phyloP scores from a whole-genome alignment of 1,140 invertebrate genomes.

The Heliconius hewitsoni region DNA sequence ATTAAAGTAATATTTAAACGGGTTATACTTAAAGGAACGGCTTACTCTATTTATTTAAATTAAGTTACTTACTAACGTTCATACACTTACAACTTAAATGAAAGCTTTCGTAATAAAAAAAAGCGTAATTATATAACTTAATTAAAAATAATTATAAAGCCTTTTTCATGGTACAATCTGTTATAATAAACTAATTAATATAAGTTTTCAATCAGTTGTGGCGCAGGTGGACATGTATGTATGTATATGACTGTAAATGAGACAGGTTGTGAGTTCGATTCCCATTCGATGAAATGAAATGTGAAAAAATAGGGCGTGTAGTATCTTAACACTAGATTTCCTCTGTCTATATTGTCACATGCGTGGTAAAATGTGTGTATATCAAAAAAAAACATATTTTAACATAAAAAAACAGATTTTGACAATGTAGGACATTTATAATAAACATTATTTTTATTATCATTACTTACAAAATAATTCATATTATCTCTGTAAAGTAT shows the following conservation, averaged over 20 bases:
- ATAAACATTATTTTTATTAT: background rate
- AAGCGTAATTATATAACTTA: background rate
- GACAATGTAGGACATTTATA: background rate
- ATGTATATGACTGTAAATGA: no score
- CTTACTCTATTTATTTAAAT: background rate
- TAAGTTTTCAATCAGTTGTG: no score
- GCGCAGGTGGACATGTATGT: no score
- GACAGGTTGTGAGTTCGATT: no score
- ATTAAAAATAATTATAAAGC: background rate
- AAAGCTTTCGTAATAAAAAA: background rate
- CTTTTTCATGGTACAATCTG: no score
- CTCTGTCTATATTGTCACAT: no score
- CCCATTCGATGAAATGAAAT: no score
- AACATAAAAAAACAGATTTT: background rate
- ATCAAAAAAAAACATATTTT: background rate
- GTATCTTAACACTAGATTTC: no score
- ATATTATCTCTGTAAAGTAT: background rate
- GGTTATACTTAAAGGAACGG: background rate
- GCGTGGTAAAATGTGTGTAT: background rate
- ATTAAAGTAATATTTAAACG: background rate
- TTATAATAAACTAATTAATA: no score
- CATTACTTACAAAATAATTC: constrained; percentile 1
- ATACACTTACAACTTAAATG: background rate
- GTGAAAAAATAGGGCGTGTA: no score
- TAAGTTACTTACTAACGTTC: background rate